Evolutionary conservation across 2,113 vertebrate species (phyloP).

Genomic region (Ochotona curzoniae): DNA sequence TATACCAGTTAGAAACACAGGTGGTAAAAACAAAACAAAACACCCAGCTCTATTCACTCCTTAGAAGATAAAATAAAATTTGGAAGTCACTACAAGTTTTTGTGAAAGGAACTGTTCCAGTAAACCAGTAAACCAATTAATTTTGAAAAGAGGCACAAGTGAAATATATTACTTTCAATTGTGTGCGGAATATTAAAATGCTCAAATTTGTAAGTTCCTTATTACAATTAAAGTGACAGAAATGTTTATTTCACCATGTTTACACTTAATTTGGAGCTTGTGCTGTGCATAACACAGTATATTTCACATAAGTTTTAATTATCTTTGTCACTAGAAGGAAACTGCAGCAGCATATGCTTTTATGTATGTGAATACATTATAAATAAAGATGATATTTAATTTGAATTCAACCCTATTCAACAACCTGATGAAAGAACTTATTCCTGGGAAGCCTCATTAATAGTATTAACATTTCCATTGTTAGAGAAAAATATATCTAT

Average conservation of each 20-base stretch:
- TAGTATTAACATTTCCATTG: neutral
- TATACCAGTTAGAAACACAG: conserved; percentile 12
- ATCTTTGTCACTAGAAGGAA: conserved; percentile 6
- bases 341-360: neutral
- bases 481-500: neutral
- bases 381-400: neutral
- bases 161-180: conserved; percentile 17
- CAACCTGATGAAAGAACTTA: neutral
- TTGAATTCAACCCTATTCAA: neutral
- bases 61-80: neutral
- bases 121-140: conserved; percentile 8
- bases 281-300: neutral
- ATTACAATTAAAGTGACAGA: conserved; percentile 53
- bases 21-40: neutral
- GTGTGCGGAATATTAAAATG: conserved; percentile 18
- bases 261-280: conserved; percentile 27
- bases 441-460: neutral
- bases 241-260: conserved; percentile 17
- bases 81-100: conserved; percentile 30
- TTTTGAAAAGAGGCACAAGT: conserved; percentile 3
- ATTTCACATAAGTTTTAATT: neutral
- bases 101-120: conserved; percentile 28
- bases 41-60: neutral
- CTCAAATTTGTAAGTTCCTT: neutral
- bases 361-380: neutral